Percentiles rank a stretch among this genome's conserved stretches.
Evolutionary conservation across 2,797 vertebrate species (phyloP).

Genomic region (Malurus splendens): DNA sequence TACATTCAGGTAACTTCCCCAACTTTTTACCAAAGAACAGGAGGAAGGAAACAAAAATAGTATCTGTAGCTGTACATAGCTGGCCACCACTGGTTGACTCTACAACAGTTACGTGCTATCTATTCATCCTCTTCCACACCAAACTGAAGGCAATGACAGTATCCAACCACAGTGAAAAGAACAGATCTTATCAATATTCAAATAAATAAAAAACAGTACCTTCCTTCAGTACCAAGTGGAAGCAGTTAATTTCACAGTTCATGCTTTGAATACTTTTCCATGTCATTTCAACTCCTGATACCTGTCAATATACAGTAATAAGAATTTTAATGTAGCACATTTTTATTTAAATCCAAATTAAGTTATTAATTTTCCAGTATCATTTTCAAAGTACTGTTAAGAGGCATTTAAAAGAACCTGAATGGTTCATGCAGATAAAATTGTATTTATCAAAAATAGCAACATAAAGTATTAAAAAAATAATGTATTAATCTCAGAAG

Average conservation of each 20-base stretch:
- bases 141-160: neutral
- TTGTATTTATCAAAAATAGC: neutral
- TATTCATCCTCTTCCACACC: neutral
- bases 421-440: neutral
- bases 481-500: rapidly evolving
- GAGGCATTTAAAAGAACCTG: neutral
- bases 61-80: neutral
- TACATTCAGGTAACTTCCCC: neutral
- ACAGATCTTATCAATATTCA: neutral
- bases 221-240: neutral
- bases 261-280: neutral
- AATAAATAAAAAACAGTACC: neutral
- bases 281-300: neutral
- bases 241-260: neutral
- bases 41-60: neutral
- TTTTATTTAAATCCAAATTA: neutral
- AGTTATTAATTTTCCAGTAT: neutral
- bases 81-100: neutral
- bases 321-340: neutral
- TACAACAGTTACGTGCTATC: neutral
- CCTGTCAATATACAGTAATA: neutral
- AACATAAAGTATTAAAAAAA: neutral
- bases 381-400: neutral
- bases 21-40: neutral
- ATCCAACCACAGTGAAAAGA: neutral